Conservation (phyloP, 2,888 invertebrate species). For the Lepas anatifera region DNA sequence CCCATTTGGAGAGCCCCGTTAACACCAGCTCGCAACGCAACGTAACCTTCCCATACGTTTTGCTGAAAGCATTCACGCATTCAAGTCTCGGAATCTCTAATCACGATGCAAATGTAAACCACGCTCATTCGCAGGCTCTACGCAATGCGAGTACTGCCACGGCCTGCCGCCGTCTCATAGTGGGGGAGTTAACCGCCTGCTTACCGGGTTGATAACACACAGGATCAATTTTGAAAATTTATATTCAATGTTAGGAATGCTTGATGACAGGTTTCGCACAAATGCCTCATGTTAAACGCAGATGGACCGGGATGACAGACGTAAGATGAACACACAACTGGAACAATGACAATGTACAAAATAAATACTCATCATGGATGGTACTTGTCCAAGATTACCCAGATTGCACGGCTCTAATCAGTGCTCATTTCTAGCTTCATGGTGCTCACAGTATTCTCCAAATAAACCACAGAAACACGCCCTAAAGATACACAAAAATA, state of each 20-base stretch:
- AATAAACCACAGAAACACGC: neutral
- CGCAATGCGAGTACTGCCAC: too few relatives aligned
- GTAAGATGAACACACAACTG: constrained; percentile 10
- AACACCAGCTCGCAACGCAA: too few relatives aligned
- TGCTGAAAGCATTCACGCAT: too few relatives aligned
- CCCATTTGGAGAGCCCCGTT: too few relatives aligned
- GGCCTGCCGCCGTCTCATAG: too few relatives aligned
- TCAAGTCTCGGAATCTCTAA: too few relatives aligned
- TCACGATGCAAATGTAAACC: too few relatives aligned
- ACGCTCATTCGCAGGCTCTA: too few relatives aligned
- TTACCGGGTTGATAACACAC: too few relatives aligned
- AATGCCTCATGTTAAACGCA: constrained; percentile 1
- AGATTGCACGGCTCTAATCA: constrained; percentile 7
- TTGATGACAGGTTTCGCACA: constrained; percentile 6
- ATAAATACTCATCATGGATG: constrained; percentile 12
- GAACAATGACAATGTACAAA: constrained; percentile 12
- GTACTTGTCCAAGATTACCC: constrained; percentile 2
- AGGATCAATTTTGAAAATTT: neutral
- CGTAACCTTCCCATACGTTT: too few relatives aligned
- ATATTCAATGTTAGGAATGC: constrained; percentile 10
- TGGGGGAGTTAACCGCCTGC: too few relatives aligned
- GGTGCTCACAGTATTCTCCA: neutral
- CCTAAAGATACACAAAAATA: neutral
- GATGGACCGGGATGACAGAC: constrained; percentile 4
- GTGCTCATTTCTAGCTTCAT: neutral